phyloP scores from a whole-genome alignment of 2,888 invertebrate species.

The Micropterix aruncella region DNA sequence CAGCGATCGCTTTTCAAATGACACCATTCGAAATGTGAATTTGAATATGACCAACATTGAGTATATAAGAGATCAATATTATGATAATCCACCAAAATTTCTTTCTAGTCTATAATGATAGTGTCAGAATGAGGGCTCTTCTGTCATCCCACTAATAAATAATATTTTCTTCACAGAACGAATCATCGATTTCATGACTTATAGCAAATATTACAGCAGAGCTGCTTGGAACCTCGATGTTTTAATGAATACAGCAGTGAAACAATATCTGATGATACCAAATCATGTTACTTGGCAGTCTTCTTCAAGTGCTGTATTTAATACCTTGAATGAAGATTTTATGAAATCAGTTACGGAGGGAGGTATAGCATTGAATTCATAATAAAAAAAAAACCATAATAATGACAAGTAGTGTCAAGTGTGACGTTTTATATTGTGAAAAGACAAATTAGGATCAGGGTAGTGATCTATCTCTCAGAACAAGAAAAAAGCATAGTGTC shows the following conservation, averaged over 20 bases:
- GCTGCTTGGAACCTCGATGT: conserved; percentile 21
- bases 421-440: not conserved
- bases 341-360: conserved; percentile 64
- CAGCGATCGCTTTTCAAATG: no score
- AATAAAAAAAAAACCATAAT: no score
- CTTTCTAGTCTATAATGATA: no score
- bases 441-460: conserved; percentile 2
- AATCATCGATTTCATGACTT: conserved; percentile 23
- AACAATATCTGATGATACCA: conserved; percentile 48
- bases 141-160: no score
- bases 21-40: no score
- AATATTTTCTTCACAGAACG: no score
- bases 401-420: no score
- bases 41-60: no score
- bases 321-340: conserved; percentile 46
- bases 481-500: not conserved
- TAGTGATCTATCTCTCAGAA: conserved; percentile 2
- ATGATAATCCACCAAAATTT: no score
- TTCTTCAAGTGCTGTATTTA: conserved; percentile 45
- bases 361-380: no score
- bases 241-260: conserved; percentile 63
- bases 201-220: conserved; percentile 15
- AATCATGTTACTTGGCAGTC: conserved; percentile 49
- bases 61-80: no score
- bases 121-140: no score